These are phyloP conservation scores for Lysandra bellargus DNA, from an alignment of 2,888 invertebrate genomes.

Conservation along the genomic window DNA sequence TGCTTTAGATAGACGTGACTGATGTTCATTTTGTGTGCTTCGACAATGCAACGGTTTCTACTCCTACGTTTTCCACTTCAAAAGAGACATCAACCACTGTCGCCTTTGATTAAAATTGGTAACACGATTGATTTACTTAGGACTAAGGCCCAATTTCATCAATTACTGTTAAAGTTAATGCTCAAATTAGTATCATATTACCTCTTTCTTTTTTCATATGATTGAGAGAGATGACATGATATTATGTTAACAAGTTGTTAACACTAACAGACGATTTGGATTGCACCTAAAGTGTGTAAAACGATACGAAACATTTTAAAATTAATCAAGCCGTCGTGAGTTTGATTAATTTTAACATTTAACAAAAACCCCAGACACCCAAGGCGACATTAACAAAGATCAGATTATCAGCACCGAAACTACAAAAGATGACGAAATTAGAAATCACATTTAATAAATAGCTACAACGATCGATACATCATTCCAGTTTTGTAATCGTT, in stretches of 20 bases:
- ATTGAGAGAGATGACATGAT: too few species aligned
- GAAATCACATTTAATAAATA: constrained; percentile 40
- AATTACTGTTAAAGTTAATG: too few species aligned
- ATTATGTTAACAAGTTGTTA: too few species aligned
- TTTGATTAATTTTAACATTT: not conserved
- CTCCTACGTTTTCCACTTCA: not conserved
- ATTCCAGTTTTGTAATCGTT: constrained; percentile 34
- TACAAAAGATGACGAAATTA: constrained; percentile 34
- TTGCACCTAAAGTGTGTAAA: not conserved
- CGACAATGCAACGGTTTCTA: not conserved
- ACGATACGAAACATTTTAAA: not conserved
- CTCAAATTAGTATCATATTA: too few species aligned
- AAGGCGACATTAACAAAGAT: constrained; percentile 24
- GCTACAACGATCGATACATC: constrained; percentile 38
- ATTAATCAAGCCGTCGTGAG: constrained; percentile 20
- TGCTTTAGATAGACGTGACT: not conserved
- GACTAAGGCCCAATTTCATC: not conserved
- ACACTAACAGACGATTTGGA: too few species aligned
- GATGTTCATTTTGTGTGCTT: constrained; percentile 11
- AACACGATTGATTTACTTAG: not conserved
- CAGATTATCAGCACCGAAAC: constrained; percentile 15
- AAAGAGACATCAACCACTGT: not conserved
- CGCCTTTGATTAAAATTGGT: not conserved
- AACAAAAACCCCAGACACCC: not conserved
- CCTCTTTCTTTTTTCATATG: too few species aligned